Evolutionary conservation across 2,888 invertebrate species (phyloP).

Genomic region (Panzeria rudis): DNA sequence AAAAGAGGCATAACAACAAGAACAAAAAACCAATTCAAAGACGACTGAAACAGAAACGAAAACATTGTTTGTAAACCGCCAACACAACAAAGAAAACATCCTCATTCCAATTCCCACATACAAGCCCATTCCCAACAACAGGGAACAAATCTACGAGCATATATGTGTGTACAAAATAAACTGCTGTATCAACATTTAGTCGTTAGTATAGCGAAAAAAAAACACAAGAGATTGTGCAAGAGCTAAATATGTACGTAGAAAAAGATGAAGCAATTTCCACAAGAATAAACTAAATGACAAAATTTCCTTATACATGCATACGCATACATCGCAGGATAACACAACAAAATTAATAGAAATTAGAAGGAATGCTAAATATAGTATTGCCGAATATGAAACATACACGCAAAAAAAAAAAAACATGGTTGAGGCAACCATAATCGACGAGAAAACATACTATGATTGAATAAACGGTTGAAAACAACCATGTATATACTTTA

Average conservation of each 20-base stretch:
- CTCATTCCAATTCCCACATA: slow-evolving; percentile 26
- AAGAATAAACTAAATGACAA: slow-evolving; percentile 69
- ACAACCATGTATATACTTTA: no score
- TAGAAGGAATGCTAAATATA: neutral
- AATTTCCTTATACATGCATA: neutral
- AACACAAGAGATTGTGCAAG: slow-evolving; percentile 1
- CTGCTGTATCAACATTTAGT: slow-evolving; percentile 70
- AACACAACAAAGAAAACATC: slow-evolving; percentile 69
- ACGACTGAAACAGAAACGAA: slow-evolving; percentile 69
- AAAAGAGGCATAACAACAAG: slow-evolving; percentile 32
- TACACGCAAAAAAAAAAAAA: no score
- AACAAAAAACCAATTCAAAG: slow-evolving; percentile 59
- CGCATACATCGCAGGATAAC: neutral
- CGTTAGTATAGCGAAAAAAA: neutral
- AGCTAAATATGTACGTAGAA: neutral
- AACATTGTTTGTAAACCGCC: slow-evolving; percentile 73
- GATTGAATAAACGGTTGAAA: no score
- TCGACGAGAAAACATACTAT: no score
- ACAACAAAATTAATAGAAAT: slow-evolving; percentile 18
- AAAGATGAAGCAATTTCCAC: slow-evolving; percentile 64
- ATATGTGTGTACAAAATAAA: slow-evolving; percentile 66
- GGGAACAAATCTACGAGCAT: slow-evolving; percentile 43
- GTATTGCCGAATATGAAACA: neutral
- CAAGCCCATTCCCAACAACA: slow-evolving; percentile 47
- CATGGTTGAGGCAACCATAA: no score